phyloP scores from a whole-genome alignment of 92 coral and sea anemone species.

The Phenganax marumi region DNA sequence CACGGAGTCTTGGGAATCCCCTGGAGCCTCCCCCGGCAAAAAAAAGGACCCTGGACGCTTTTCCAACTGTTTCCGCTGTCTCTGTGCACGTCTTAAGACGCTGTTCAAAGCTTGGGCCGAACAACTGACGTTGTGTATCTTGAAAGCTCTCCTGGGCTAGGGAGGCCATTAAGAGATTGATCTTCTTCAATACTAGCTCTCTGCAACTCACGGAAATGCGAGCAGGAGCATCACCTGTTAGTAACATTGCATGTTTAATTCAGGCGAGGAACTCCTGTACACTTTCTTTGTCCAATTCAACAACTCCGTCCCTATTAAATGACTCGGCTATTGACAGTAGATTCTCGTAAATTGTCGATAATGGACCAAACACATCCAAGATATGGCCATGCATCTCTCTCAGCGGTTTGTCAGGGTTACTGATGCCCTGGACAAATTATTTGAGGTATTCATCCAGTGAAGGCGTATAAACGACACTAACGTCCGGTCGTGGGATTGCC shows the following conservation, averaged over 20 bases:
- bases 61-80: conserved; percentile 38
- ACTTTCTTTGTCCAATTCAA: conserved; percentile 8
- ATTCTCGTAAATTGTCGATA: background rate
- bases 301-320: background rate
- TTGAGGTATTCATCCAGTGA: conserved; percentile 24
- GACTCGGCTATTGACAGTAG: background rate
- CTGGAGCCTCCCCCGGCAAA: background rate
- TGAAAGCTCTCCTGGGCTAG: conserved; percentile 3
- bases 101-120: conserved; percentile 28
- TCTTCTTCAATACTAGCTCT: conserved; percentile 16
- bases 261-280: background rate
- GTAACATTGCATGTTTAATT: background rate
- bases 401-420: conserved; percentile 16
- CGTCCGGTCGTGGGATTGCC: conserved; percentile 1
- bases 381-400: background rate
- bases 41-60: conserved; percentile 25
- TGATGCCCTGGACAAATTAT: background rate
- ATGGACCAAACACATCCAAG: background rate
- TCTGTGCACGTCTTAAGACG: conserved; percentile 8
- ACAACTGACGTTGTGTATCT: conserved; percentile 11
- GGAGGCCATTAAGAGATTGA: conserved; percentile 9
- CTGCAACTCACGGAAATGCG: background rate
- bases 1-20: background rate
- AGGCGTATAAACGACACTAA: background rate
- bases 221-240: conserved; percentile 10